phyloP scores from a whole-genome alignment of 2,797 vertebrate species.

The Lycodopsis pacificus region DNA sequence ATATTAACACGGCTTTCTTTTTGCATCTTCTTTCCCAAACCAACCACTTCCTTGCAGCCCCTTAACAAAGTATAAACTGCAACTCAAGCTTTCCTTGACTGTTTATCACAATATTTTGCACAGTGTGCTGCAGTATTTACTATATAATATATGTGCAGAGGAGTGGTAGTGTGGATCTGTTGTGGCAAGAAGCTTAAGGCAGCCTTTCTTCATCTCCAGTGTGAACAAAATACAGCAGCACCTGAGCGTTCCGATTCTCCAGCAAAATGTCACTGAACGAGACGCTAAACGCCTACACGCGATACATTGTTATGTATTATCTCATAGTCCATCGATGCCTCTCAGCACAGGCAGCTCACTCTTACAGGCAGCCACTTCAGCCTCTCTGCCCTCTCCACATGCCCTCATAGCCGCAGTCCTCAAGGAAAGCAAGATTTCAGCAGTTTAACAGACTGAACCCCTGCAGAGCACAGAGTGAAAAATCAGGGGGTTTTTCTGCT shows the following conservation, averaged over 20 bases:
- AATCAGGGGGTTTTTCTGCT: constrained; percentile 56
- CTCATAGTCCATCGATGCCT: constrained; percentile 31
- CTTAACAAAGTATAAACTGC: not conserved
- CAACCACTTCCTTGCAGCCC: not conserved
- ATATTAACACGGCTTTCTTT: not conserved
- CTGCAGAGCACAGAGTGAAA: constrained; percentile 62
- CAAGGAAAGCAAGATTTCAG: constrained; percentile 83
- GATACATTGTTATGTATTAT: not conserved
- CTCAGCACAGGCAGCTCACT: constrained; percentile 51
- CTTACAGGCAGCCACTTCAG: constrained; percentile 71
- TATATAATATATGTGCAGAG: not conserved
- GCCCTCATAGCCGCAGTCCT: constrained; percentile 79
- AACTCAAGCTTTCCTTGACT: not conserved
- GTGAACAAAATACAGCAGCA: not conserved
- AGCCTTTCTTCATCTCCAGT: not conserved
- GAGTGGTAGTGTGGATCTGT: not conserved
- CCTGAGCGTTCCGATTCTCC: not conserved
- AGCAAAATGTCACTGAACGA: not conserved
- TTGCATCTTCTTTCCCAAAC: not conserved
- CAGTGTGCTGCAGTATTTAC: not conserved
- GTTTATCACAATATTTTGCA: not conserved
- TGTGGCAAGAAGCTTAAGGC: not conserved
- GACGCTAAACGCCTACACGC: not conserved
- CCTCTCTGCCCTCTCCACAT: constrained; percentile 69
- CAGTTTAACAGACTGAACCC: constrained; percentile 76